A percentile compares a stretch with the other conserved stretches of the same genome.
phyloP scores from a whole-genome alignment of 1,140 invertebrate species.

The Trichoplusia ni region DNA sequence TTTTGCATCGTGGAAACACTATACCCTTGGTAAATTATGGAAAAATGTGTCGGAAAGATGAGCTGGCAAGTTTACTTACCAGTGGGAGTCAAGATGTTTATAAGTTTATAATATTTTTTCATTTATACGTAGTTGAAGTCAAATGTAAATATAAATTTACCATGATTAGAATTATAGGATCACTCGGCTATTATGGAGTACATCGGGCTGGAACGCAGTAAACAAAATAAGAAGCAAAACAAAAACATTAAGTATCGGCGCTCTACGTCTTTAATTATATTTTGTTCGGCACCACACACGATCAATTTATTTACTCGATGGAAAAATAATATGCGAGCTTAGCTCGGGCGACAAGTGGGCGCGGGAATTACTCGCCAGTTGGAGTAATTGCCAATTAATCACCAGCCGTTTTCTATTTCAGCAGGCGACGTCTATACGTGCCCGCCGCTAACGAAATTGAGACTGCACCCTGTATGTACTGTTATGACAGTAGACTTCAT shows the following conservation, averaged over 20 bases:
- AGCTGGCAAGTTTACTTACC: too few relatives aligned
- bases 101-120: too few relatives aligned
- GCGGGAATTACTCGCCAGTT: conserved; percentile 63
- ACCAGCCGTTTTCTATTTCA: conserved; percentile 75
- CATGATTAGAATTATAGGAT: too few relatives aligned
- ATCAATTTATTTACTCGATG: conserved; percentile 45
- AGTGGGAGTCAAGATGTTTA: too few relatives aligned
- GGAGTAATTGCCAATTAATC: conserved; percentile 78
- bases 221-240: conserved; percentile 3
- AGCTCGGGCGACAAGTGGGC: conserved; percentile 58
- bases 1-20: conserved; percentile 68
- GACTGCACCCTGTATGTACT: conserved; percentile 56
- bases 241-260: conserved; percentile 13
- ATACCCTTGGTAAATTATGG: conserved; percentile 17
- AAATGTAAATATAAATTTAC: too few relatives aligned
- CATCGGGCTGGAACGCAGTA: too few relatives aligned
- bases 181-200: too few relatives aligned
- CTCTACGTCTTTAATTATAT: conserved; percentile 13
- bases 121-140: too few relatives aligned
- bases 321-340: conserved; percentile 53
- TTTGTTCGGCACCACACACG: conserved; percentile 17
- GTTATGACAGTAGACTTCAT: conserved; percentile 17
- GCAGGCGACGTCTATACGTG: conserved; percentile 44
- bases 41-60: not conserved
- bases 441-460: conserved; percentile 61